Percentiles rank a stretch among this genome's conserved stretches.
Evolutionary conservation across 2,797 vertebrate species (phyloP).

Genomic region (Cichlasoma orientale): DNA sequence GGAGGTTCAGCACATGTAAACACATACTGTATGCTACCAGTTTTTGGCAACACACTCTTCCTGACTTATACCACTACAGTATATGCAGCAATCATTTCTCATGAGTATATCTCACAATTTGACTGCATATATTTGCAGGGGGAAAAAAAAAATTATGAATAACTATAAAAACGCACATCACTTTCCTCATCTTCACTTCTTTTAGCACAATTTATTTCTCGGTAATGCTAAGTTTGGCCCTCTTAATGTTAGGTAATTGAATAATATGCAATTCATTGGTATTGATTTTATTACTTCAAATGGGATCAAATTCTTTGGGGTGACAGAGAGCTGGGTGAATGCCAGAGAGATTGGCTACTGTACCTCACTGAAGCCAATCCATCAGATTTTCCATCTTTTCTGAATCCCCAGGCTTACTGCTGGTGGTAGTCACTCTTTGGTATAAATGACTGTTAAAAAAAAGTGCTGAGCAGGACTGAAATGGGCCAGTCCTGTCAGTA

Average conservation of each 20-base stretch:
- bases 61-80: neutral
- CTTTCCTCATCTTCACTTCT: constrained; percentile 4
- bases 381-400: constrained; percentile 65
- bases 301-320: constrained; percentile 30
- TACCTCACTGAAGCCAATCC: constrained; percentile 39
- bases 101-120: constrained; percentile 7
- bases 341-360: constrained; percentile 52
- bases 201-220: constrained; percentile 46
- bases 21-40: neutral
- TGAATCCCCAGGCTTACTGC: constrained; percentile 25
- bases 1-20: neutral
- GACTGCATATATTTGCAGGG: neutral
- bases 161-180: constrained; percentile 3
- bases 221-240: constrained; percentile 33
- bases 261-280: constrained; percentile 61
- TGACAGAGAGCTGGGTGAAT: constrained; percentile 24
- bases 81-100: constrained; percentile 6
- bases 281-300: constrained; percentile 61
- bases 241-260: constrained; percentile 56
- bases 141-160: constrained; percentile 17
- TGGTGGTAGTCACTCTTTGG: constrained; percentile 44
- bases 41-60: neutral
- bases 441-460: constrained; percentile 52
- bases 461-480: constrained; percentile 58
- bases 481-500: constrained; percentile 43